Base-by-base conservation (phyloP, 92 coral and sea anemone species). In the Epizoanthus stellaris region DNA sequence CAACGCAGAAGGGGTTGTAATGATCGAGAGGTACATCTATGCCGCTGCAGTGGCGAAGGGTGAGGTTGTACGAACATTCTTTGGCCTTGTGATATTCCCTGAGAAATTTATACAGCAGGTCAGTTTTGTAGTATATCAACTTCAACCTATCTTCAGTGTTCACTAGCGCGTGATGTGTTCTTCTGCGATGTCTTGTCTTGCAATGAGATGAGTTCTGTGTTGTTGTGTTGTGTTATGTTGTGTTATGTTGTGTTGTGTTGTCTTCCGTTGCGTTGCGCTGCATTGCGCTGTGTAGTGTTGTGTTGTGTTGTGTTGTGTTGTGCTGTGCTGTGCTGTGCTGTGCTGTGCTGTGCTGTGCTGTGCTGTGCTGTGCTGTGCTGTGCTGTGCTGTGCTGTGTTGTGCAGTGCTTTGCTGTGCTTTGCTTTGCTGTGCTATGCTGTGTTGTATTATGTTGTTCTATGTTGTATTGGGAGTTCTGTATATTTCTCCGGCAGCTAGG, bases 1-100 rank as follows among this genome's bases (percentile, higher is more conserved):
- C 40, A 14, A n/a, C 47, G 39, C 80, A 75, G 52, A 75, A 75
- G 19, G 80, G 80, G 23, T 75, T 75, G 80, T 56, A 75, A 4
- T 75, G 65, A 57, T 75, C 52, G n/a, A 42, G 52, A 16, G 15
- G 16, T 13, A 47, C 61, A 36, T 19, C 61, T 47, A 57, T 34
- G 47, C 10, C 80, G 25, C 59, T 64, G 53, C 80, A 75, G 14
- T 3, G 53, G 61, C 49, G 80, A 54, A 75, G n/a, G 10, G 80
- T 75, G 66, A 34, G 30, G 39, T 75, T 75, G 34, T 36, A 15
- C 39, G 66, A 75, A 21, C 80, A 75, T 10, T 75, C 67, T 53
- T 75, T 75, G 36, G 80, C 80, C 5, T 25, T 16, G 9, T 56
- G 47, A 25, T 75, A 75, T 57, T 75, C 80, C 36, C 80, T 75